A percentile compares a stretch with the other conserved stretches of the same genome.
Conservation (phyloP, 2,797 vertebrate genomes). For the Lateolabrax maculatus region DNA sequence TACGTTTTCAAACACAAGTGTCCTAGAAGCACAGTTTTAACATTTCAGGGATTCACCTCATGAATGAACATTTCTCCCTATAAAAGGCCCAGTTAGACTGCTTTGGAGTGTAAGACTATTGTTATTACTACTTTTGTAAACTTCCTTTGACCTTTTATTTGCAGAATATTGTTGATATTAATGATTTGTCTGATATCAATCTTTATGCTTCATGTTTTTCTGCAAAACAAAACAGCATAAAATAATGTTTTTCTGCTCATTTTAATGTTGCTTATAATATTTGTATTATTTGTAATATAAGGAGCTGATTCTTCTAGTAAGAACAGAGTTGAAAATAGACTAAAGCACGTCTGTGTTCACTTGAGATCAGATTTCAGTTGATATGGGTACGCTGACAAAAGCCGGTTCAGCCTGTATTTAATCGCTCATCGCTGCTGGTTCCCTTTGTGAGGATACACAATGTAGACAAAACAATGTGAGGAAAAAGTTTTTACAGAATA, state of each 20-base stretch:
- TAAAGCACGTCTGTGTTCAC: conserved; percentile 31
- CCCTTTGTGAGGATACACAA: conserved; percentile 43
- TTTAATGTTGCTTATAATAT: background rate
- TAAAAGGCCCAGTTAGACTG: background rate
- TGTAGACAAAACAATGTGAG: conserved; percentile 40
- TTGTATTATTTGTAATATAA: background rate
- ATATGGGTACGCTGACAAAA: conserved; percentile 39
- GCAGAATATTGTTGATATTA: background rate
- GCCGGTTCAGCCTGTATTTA: conserved; percentile 71
- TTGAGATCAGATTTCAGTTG: conserved; percentile 63
- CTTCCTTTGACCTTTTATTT: background rate
- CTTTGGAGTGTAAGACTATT: background rate
- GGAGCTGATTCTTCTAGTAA: background rate
- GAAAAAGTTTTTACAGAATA: background rate
- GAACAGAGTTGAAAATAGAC: conserved; percentile 21
- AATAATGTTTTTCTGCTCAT: background rate
- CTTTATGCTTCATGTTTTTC: background rate
- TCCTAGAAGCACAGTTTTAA: conserved; percentile 1
- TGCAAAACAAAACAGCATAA: background rate
- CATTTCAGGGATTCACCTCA: background rate
- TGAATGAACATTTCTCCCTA: background rate
- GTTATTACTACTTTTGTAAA: background rate
- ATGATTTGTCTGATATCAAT: background rate
- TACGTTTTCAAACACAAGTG: background rate
- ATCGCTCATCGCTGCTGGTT: conserved; percentile 35